Evolutionary conservation across 2,113 vertebrate genomes (phyloP), one percentile per base, ranked within the genome.

Genomic region (Ploceus nigricollis): DNA sequence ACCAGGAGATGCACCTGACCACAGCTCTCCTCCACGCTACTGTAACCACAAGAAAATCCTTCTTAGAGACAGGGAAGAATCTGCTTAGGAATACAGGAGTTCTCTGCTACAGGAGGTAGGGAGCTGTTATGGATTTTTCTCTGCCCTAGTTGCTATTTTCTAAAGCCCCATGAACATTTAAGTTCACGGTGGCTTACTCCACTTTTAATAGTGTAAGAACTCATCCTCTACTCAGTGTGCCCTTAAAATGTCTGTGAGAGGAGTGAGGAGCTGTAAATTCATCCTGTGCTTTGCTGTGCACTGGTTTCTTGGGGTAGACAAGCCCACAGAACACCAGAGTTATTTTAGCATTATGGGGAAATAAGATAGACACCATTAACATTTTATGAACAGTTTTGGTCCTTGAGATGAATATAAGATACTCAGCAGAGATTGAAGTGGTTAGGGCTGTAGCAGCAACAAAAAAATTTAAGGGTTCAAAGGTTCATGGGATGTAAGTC

Each of bases 351-450:
- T 92, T 81, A 86, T 45, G 60, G 88, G 60, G 96, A 95, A 96
- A 95, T 86, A 94, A 89, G 88, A 88, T 11, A 96, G 88, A 93
- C 82, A 86, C 37, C 90, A 87, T 95, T 93, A 94, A 95, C 71
- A 42, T 96, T 95, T 96, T 78, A 82, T 90, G 92, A 81, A 51
- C n/a, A 66, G 54, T 84, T 94, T 87, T 92, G 60, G 35, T 83
- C 48, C 76, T 71, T 56, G 93, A 60, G 90, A 88, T 90, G 56
- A 94, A 86, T 83, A 31, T 4, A 45, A 90, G 92, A 50, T 25
- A n/a, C 58, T 71, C 64, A 40, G 79, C 48, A 92, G 85, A 90
- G 68, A 64, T 22, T 68, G 82, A 70, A 78, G 31, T 2, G 15
- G 71, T 85, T 85, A 51, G 42, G 50, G 71, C 30, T 60, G 71